Conservation (phyloP, 1,140 invertebrate genomes). For the Danaus plexippus region DNA sequence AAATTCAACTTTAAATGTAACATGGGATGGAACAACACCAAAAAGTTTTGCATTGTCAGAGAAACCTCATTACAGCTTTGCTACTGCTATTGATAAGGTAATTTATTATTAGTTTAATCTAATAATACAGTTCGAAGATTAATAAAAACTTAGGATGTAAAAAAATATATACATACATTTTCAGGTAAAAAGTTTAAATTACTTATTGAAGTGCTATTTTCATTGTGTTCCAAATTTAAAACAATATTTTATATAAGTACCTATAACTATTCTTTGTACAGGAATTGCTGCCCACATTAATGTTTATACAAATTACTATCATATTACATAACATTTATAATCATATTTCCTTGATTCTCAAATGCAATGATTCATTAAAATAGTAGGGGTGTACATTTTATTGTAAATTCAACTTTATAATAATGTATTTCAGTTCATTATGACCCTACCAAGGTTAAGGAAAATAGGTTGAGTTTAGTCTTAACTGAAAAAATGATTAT, state of each 20-base stretch:
- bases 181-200: too few relatives aligned
- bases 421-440: too few relatives aligned
- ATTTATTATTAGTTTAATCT: constrained; percentile 3
- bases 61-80: constrained; percentile 69
- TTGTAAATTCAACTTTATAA: too few relatives aligned
- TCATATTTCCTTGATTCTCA: not conserved
- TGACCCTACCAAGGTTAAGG: too few relatives aligned
- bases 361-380: not conserved
- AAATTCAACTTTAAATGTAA: constrained; percentile 60
- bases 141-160: too few relatives aligned
- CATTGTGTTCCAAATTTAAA: constrained; percentile 2
- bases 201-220: not conserved
- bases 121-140: too few relatives aligned
- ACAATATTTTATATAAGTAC: not conserved
- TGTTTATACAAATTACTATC: not conserved
- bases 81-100: constrained; percentile 73
- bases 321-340: not conserved
- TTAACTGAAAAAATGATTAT: too few relatives aligned
- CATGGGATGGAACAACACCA: constrained; percentile 56
- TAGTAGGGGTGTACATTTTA: too few relatives aligned
- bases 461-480: too few relatives aligned
- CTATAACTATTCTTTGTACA: too few relatives aligned
- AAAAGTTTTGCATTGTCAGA: constrained; percentile 62
- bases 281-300: too few relatives aligned
- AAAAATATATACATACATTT: too few relatives aligned